Conservation (phyloP, 1,140 invertebrate species). For the Bombus affinis region DNA sequence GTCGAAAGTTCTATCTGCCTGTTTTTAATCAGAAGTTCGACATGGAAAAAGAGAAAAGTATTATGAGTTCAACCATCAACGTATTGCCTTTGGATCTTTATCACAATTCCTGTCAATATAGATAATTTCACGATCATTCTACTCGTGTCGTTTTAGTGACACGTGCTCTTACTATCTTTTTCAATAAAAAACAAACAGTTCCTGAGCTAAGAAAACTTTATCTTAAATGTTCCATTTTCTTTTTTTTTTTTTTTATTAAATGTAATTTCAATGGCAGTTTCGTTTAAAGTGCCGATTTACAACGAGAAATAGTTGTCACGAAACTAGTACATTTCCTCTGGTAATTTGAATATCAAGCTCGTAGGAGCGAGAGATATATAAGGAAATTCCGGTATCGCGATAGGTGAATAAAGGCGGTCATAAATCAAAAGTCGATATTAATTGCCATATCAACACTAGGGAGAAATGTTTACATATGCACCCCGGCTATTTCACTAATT, state of each 20-base stretch:
- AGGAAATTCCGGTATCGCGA: slow-evolving; percentile 33
- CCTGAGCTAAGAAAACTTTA: background rate
- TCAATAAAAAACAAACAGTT: too few species aligned
- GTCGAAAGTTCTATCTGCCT: too few species aligned
- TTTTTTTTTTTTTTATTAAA: background rate
- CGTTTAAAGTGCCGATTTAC: background rate
- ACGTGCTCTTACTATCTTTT: too few species aligned
- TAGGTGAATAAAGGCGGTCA: slow-evolving; percentile 29
- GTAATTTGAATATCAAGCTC: background rate
- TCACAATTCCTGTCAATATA: too few species aligned
- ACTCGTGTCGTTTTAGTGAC: too few species aligned
- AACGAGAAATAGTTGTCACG: background rate
- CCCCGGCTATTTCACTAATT: slow-evolving; percentile 38
- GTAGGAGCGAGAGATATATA: slow-evolving; percentile 23
- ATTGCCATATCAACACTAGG: slow-evolving; percentile 49
- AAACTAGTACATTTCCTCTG: background rate
- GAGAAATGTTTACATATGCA: slow-evolving; percentile 56
- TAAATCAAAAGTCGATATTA: slow-evolving; percentile 59
- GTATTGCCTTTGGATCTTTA: too few species aligned
- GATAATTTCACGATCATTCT: too few species aligned
- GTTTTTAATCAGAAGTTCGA: too few species aligned
- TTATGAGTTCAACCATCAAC: too few species aligned
- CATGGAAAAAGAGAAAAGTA: too few species aligned
- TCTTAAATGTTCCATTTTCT: too few species aligned
- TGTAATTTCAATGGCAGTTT: background rate